Base-by-base conservation (phyloP, 2,113 vertebrate genomes). In the Pseudopipra pipra region DNA sequence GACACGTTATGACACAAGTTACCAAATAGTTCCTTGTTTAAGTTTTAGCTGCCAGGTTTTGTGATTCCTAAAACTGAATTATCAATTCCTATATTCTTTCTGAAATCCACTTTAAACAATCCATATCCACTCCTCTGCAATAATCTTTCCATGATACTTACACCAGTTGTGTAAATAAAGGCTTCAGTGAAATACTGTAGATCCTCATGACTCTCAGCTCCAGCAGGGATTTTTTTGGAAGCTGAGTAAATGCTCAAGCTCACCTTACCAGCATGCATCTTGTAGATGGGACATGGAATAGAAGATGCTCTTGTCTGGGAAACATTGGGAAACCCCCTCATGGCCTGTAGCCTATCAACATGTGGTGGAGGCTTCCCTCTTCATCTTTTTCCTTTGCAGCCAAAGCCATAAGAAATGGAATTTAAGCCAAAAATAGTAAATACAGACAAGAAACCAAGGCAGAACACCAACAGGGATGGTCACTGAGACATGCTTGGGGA, bases 311-410 rank as follows among this genome's bases (percentile, higher is more conserved):
- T 21, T 16, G 33, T 47, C 31, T 44, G 58, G 54, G 68, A 77
- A 86, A 25, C 27, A 11, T 0, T 65, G 33, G 43, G 30, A 35
- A 68, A 41, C 5, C 25, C 30, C 46, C 54, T 23, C 2, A 1
- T 2, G 4, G 44, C 28, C 58, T 59, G 39, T 7, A 59, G 59
- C 0, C 0, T 12, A 18, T 12, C 61, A 79, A 62, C 59, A 76
- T 4, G 1, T 14, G 33, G 54, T 62, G 49, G 61, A 89, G 8
- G 28, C 56, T 78, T 61, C 76, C n/a, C 5, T 55, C 58, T 54
- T 22, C 71, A 24, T 19, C 28, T 11, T 51, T 51, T 43, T 80
- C 28, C 13, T 74, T 70, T 77, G 28, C 30, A 70, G n/a, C 22
- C 49, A 85, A 83, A 70, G 35, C 62, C 35, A 3, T n/a, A 39